Evolutionary conservation across 2,888 invertebrate genomes (phyloP).

Genomic region (Drosophila mayaguana): DNA sequence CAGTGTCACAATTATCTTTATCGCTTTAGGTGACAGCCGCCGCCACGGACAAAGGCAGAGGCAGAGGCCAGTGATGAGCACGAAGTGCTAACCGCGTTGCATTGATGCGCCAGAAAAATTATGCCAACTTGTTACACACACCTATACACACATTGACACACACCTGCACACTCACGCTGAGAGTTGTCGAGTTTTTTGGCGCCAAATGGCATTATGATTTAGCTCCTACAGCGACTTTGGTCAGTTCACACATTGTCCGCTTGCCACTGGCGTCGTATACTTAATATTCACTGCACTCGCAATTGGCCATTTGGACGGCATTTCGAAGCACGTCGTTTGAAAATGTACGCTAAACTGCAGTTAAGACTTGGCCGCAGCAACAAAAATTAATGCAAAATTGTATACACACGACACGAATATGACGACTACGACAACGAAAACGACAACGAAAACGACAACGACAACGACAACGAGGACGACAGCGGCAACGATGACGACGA

Average conservation of each 20-base stretch:
- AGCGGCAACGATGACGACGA: not conserved
- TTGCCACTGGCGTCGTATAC: conserved; percentile 43
- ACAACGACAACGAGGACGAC: conserved; percentile 8
- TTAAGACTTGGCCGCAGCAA: conserved; percentile 70
- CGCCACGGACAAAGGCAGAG: not conserved
- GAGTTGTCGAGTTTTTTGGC: conserved; percentile 61
- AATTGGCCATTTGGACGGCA: conserved; percentile 57
- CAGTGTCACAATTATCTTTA: conserved; percentile 6
- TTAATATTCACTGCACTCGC: conserved; percentile 55
- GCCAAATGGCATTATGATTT: conserved; percentile 62
- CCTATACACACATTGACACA: not conserved
- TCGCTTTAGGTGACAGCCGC: conserved; percentile 3
- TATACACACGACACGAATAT: conserved; percentile 73
- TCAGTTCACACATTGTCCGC: conserved; percentile 33
- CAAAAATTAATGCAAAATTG: conserved; percentile 78
- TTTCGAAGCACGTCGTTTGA: conserved; percentile 63
- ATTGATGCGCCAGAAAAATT: conserved; percentile 32
- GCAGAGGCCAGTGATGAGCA: not conserved
- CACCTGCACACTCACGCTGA: conserved; percentile 9
- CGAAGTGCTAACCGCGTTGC: conserved; percentile 20
- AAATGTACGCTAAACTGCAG: conserved; percentile 75
- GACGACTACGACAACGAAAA: conserved; percentile 38
- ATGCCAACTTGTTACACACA: conserved; percentile 71
- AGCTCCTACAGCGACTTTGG: conserved; percentile 19
- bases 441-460: conserved; percentile 31